Evolutionary conservation across 2,888 invertebrate species (phyloP), one percentile per base, ranked within the genome.

Genomic region (Erebia palarica): DNA sequence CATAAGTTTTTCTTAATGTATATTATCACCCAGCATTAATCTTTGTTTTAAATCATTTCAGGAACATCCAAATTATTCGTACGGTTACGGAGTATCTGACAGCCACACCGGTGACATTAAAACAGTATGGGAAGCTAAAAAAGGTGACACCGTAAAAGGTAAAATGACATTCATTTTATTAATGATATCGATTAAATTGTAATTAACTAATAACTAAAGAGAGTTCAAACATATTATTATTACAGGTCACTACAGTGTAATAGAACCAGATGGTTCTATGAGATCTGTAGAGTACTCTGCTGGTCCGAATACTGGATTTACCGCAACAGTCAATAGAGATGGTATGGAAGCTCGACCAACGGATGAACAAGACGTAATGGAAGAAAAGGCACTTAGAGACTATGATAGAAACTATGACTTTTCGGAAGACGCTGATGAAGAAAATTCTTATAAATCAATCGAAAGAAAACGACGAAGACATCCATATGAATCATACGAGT

Each of bases 251-350:
- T 96, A 96, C 82, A 96, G 95, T 78, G 89, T 96, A 21, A 82
- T 96, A 65, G 96, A 96, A 83, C 94, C 96, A 53, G 96, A 96
- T 80, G 96, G 96, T 64, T 93, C 94, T 63, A 89, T 94, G 72
- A 90, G 95, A 78, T 92, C 94, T 55, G 95, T 95, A 42, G 94
- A 95, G 77, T 95, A 95, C 81, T 94, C 94, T 42, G 94, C 95
- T 21, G 94, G 94, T 69, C 94, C 94, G 11, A 89, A 93, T 66
- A 89, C 86, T 65, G 95, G 95, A 44, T 95, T 95, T 76, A 94
- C 93, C 78, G 95, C 95, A 27, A 87, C 93, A 13, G 94, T 95
- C 3, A 94, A 94, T 76, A 94, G 91, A 76, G 91, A 92, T 71
- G 93, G 87, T n/a, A 83, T 74, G 58, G 76, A 78, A 61, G 73